Percentiles rank a stretch among this genome's conserved stretches.
These are phyloP conservation scores for Bedellia somnulentella DNA, from an alignment of 2,888 invertebrate genomes.

Conservation along the genomic window DNA sequence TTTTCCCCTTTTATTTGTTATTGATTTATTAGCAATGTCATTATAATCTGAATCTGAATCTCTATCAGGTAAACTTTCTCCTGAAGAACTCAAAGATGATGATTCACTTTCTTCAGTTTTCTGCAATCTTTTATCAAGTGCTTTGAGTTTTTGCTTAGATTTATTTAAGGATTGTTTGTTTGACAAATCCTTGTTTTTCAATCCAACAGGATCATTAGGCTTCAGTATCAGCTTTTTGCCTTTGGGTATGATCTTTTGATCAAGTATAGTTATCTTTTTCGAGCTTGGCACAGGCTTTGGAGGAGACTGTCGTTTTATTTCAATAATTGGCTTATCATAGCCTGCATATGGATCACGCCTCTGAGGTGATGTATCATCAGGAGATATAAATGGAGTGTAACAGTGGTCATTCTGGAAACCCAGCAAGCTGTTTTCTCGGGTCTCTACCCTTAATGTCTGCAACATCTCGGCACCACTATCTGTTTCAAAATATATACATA, in stretches of 20 bases:
- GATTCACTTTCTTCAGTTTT: constrained; percentile 55
- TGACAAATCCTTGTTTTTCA: constrained; percentile 42
- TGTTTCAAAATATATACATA: constrained; percentile 13
- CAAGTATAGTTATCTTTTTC: constrained; percentile 52
- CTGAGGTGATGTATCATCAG: constrained; percentile 50
- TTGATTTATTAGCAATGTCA: constrained; percentile 37
- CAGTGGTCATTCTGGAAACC: constrained; percentile 80
- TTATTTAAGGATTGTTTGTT: constrained; percentile 36
- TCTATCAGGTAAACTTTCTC: constrained; percentile 61
- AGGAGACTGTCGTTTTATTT: constrained; percentile 42
- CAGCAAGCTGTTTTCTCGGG: constrained; percentile 56
- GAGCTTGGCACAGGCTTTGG: constrained; percentile 41
- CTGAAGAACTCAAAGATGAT: constrained; percentile 45
- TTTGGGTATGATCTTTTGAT: constrained; percentile 52
- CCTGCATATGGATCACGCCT: constrained; percentile 25
- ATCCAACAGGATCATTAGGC: constrained; percentile 27
- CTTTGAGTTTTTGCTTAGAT: constrained; percentile 22
- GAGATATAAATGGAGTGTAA: constrained; percentile 72
- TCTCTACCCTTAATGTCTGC: constrained; percentile 48
- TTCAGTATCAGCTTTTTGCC: constrained; percentile 46
- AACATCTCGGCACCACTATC: constrained; percentile 57
- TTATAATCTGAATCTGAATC: constrained; percentile 66
- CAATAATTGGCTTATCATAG: constrained; percentile 45
- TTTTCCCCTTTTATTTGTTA: constrained; percentile 26
- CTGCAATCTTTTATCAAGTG: constrained; percentile 25